Base-by-base conservation (phyloP, 2,797 vertebrate genomes). In the Alectoris magna region DNA sequence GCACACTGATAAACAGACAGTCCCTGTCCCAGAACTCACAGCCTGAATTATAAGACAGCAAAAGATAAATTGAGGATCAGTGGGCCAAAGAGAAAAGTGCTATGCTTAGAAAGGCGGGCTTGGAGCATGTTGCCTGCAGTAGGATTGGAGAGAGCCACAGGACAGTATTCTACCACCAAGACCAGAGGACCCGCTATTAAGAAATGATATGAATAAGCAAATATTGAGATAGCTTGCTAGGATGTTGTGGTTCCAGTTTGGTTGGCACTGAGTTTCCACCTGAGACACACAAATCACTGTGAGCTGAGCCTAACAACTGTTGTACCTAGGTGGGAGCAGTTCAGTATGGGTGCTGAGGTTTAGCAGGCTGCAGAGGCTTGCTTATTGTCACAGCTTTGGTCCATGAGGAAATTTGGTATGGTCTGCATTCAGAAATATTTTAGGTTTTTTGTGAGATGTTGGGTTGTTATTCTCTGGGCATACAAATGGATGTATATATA, bases 1-100 rank as follows among this genome's bases (percentile, higher is more conserved):
- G 43, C 43, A 46, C 24, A 0, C n/a, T 58, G 49, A 27, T 12
- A 6, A 56, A 94, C 91, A 94, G 89, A 86, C 85, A 70, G 46
- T 93, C 73, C n/a, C 59, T 81, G 79, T 96, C 91, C 94, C 82
- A 66, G 63, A 89, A 77, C 51, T 75, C 79, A 83, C 78, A 86
- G 53, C 70, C 73, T 81, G 94, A 78, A 69, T 81, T 75, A 62
- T 36, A 72, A 85, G 76, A 66, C 17, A 24, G 60, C 62, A 36
- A 86, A 73, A 70, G 36, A 64, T 6, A 75, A 90, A 88, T 38
- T 21, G 46, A 15, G 36, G 74, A 39, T 74, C 1, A 2, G 34
- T 23, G 39, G 83, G 59, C 67, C 34, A 46, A 46, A 87, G 48
- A 69, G 63, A 62, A 78, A 92, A 93, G 43, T 31, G 34, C 14